Evolutionary conservation across 2,113 vertebrate species (phyloP).

Genomic region (Ramphastos sulfuratus): DNA sequence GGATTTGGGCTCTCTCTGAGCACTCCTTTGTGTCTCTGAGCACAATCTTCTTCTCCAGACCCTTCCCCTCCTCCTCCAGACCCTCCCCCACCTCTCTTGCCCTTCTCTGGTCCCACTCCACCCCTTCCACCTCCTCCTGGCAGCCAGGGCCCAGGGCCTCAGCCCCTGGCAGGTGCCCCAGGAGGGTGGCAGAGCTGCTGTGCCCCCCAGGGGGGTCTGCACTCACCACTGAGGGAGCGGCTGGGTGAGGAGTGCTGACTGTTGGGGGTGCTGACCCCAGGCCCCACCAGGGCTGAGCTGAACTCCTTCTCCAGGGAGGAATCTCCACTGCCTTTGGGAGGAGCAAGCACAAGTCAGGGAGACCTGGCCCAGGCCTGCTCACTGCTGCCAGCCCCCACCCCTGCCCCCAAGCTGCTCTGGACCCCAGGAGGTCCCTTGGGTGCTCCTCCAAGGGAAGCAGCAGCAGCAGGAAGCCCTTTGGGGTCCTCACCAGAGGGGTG

Average conservation of each 20-base stretch:
- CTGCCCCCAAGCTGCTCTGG: no score
- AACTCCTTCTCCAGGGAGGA: slow-evolving; percentile 92
- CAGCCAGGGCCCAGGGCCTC: neutral
- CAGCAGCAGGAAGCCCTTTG: no score
- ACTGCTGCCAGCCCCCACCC: neutral
- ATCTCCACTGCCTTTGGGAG: slow-evolving; percentile 87
- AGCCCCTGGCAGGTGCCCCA: no score
- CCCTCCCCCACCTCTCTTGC: no score
- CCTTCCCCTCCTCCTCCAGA: no score
- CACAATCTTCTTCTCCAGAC: no score
- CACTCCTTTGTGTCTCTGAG: no score
- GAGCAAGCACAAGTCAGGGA: slow-evolving; percentile 22
- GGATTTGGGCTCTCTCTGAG: no score
- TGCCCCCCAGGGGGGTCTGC: neutral
- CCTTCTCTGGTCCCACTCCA: neutral
- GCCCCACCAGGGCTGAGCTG: slow-evolving; percentile 83
- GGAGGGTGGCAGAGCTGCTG: neutral
- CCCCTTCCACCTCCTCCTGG: neutral
- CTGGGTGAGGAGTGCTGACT: slow-evolving; percentile 92
- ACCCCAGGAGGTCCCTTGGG: no score
- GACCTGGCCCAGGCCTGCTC: neutral
- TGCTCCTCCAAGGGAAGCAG: no score
- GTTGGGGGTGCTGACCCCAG: slow-evolving; percentile 87
- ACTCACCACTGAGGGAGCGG: slow-evolving; percentile 90
- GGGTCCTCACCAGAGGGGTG: no score